Percentiles rank a stretch among this genome's conserved stretches.
Evolutionary conservation across 2,888 invertebrate genomes (phyloP).

Genomic region (Conomelus anceps): DNA sequence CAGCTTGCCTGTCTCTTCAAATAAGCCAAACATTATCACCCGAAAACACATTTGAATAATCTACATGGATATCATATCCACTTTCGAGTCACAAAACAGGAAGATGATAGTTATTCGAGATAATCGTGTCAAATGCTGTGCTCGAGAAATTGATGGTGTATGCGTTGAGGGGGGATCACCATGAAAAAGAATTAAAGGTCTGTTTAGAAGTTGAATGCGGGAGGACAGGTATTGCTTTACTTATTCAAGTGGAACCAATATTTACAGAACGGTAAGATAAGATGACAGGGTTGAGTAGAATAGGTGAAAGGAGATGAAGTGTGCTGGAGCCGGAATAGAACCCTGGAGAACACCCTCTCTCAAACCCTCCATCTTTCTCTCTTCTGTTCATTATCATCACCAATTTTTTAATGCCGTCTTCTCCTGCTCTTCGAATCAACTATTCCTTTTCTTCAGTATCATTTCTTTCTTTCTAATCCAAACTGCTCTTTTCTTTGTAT

Average conservation of each 20-base stretch:
- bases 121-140: not conserved
- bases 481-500: not conserved
- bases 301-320: not conserved
- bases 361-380: not conserved
- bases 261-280: not conserved
- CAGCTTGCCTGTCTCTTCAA: not conserved
- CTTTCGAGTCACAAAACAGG: not conserved
- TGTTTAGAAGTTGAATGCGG: not conserved
- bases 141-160: not conserved
- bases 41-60: not conserved
- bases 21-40: not conserved
- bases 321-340: not conserved
- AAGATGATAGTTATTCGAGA: not conserved
- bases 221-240: not conserved
- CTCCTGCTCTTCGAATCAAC: not conserved
- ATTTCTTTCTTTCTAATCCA: not conserved
- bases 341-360: not conserved
- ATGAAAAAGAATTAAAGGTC: not conserved
- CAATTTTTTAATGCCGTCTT: not conserved
- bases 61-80: not conserved
- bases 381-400: not conserved
- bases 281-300: not conserved
- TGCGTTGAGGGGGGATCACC: not conserved
- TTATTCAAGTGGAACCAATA: not conserved
- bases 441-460: not conserved